Evolutionary conservation across 1,140 invertebrate genomes (phyloP).

Genomic region (Diabrotica virgifera): DNA sequence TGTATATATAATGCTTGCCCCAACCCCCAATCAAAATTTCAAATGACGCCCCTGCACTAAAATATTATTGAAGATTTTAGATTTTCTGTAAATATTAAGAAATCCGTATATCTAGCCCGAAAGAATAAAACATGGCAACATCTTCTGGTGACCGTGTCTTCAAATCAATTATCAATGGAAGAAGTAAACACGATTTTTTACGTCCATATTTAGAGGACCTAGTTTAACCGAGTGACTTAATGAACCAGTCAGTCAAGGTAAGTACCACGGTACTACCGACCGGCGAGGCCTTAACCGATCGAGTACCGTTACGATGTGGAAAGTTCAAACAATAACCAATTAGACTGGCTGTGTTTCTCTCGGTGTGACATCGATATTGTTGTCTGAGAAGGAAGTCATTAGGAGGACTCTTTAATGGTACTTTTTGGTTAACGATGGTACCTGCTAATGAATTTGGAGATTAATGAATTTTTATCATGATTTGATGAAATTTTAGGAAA

Average conservation of each 20-base stretch:
- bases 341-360: not conserved
- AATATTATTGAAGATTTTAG: too few relatives aligned
- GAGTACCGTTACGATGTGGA: not conserved
- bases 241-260: slow-evolving; percentile 1
- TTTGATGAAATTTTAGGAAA: too few relatives aligned
- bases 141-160: not conserved
- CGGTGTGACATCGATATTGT: not conserved
- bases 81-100: too few relatives aligned
- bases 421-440: slow-evolving; percentile 6
- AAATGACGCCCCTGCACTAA: too few relatives aligned
- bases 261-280: not conserved
- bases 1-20: too few relatives aligned
- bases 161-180: slow-evolving; percentile 3
- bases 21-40: too few relatives aligned
- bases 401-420: too few relatives aligned
- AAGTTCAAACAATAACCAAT: slow-evolving; percentile 2
- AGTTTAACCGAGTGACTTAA: slow-evolving; percentile 2
- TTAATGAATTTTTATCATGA: too few relatives aligned
- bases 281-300: not conserved
- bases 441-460: not conserved
- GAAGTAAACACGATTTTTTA: not conserved
- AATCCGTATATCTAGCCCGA: not conserved
- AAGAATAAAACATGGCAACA: not conserved
- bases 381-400: not conserved
- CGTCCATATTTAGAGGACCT: not conserved